Percentiles rank a stretch among this genome's conserved stretches.
These are phyloP conservation scores for Phyllostomus hastatus DNA, from an alignment of 2,113 vertebrate species.

Conservation along the genomic window DNA sequence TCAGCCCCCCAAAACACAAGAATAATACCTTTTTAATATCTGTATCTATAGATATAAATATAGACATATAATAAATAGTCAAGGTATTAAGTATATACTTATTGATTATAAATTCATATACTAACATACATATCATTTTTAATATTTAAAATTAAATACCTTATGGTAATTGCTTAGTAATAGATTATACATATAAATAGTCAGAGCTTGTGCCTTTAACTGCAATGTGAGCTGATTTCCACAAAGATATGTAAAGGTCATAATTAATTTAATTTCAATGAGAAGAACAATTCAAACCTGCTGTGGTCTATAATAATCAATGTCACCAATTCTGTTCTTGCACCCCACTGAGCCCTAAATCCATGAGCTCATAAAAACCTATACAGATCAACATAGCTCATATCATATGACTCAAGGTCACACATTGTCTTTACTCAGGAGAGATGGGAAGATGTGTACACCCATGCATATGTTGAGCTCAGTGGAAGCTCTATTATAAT, in stretches of 20 bases:
- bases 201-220: not conserved
- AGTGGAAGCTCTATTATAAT: not conserved
- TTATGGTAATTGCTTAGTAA: not conserved
- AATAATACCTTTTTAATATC: not conserved
- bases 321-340: not conserved
- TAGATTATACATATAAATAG: not conserved
- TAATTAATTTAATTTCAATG: not conserved
- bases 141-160: not conserved
- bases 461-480: fast-evolving
- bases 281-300: not conserved
- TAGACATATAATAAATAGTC: not conserved
- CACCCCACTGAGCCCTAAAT: not conserved
- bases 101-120: not conserved
- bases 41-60: not conserved
- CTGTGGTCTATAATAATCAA: not conserved
- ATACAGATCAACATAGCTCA: not conserved
- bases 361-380: not conserved
- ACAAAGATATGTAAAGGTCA: not conserved
- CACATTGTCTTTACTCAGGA: not conserved
- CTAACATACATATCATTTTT: not conserved
- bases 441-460: not conserved
- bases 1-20: not conserved
- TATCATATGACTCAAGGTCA: not conserved
- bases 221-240: not conserved
- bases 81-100: not conserved